phyloP scores from a whole-genome alignment of 2,888 invertebrate species.

The Nymphalis polychloros region DNA sequence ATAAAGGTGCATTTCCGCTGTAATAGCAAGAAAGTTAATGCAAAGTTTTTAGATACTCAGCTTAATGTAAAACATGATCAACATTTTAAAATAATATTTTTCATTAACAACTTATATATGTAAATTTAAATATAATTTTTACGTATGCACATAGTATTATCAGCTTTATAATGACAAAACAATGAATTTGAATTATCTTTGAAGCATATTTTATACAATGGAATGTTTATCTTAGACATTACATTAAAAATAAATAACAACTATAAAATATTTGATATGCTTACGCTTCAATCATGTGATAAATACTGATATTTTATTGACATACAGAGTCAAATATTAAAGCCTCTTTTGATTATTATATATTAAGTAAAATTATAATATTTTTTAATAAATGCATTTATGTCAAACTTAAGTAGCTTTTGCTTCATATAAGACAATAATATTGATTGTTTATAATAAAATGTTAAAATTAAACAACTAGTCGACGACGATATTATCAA shows the following conservation, averaged over 20 bases:
- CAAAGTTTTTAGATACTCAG: no score
- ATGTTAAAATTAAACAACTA: not conserved
- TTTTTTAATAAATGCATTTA: not conserved
- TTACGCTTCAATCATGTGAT: constrained; percentile 21
- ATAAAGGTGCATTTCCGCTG: no score
- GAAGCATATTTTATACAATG: not conserved
- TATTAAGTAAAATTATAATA: not conserved
- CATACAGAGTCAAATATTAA: not conserved
- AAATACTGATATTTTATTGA: constrained; percentile 33
- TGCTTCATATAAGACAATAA: not conserved
- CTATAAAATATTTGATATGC: constrained; percentile 13
- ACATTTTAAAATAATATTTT: no score
- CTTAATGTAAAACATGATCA: no score
- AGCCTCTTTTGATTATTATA: not conserved
- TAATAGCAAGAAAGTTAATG: no score
- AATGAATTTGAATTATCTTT: no score
- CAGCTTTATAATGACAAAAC: no score
- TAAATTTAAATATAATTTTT: no score
- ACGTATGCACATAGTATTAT: no score
- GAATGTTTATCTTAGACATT: not conserved
- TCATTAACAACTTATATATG: no score
- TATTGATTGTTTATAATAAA: no score
- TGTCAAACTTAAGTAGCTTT: not conserved
- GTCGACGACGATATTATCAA: constrained; percentile 33
- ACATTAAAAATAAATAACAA: not conserved